phyloP scores from a whole-genome alignment of 2,113 vertebrate species.

The Mohoua ochrocephala region DNA sequence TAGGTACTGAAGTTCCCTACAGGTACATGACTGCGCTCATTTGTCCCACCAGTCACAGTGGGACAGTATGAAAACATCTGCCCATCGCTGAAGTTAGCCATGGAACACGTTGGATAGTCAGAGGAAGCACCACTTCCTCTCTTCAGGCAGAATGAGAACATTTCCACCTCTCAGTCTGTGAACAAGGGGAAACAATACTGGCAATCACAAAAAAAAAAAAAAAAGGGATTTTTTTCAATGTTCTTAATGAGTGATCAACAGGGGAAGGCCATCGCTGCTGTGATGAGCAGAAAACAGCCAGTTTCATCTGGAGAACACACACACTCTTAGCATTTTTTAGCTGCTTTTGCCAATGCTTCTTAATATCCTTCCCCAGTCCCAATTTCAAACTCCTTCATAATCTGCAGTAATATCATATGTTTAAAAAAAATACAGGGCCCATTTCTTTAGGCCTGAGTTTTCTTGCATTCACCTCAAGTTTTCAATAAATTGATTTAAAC shows the following conservation, averaged over 20 bases:
- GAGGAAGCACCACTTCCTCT: not conserved
- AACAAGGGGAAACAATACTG: not conserved
- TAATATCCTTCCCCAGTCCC: not conserved
- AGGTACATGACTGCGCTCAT: not conserved
- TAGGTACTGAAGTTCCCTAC: not conserved
- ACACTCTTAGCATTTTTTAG: not conserved
- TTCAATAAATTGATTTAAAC: not conserved
- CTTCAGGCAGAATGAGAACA: not conserved
- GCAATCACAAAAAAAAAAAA: not conserved
- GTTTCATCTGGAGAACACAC: not conserved
- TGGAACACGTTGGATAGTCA: not conserved
- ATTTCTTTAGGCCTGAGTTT: not conserved
- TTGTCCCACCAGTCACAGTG: not conserved
- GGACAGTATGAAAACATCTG: not conserved
- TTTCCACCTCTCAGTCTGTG: not conserved
- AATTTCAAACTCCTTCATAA: not conserved
- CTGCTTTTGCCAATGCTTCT: not conserved
- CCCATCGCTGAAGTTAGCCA: not conserved
- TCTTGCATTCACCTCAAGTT: not conserved
- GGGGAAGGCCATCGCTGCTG: fast-evolving
- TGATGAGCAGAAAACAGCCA: not conserved
- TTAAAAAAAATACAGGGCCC: not conserved
- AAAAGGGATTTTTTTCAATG: fast-evolving
- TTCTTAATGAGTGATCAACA: not conserved
- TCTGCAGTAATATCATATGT: not conserved